A percentile compares a stretch with the other conserved stretches of the same genome.
These are phyloP conservation scores for Sebastolobus alascanus DNA, from an alignment of 2,797 vertebrate species.

Conservation along the genomic window DNA sequence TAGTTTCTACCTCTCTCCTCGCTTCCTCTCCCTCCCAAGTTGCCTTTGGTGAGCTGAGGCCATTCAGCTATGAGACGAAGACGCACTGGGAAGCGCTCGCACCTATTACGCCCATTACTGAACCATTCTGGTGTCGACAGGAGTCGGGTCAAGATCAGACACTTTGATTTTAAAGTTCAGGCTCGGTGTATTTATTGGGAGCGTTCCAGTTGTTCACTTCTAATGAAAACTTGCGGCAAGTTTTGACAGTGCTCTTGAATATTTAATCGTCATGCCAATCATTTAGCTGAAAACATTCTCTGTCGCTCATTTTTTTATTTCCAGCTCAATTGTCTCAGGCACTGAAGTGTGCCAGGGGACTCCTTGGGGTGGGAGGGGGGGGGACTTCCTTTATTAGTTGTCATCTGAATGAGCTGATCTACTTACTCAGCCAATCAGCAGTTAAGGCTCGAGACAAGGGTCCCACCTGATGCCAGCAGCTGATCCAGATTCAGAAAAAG, in stretches of 20 bases:
- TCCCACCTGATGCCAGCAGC: conserved; percentile 69
- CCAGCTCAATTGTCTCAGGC: conserved; percentile 59
- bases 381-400: conserved; percentile 82
- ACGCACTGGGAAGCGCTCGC: conserved; percentile 17
- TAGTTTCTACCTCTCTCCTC: conserved; percentile 81
- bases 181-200: background rate
- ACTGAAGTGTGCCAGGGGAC: conserved; percentile 54
- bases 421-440: conserved; percentile 82
- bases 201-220: background rate
- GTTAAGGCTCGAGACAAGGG: conserved; percentile 64
- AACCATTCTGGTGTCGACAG: background rate
- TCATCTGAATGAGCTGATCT: conserved; percentile 80
- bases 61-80: conserved; percentile 45
- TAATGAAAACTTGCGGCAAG: background rate
- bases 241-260: conserved; percentile 28
- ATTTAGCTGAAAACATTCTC: conserved; percentile 45
- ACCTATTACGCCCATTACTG: conserved; percentile 5
- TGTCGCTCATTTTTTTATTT: conserved; percentile 35
- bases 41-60: conserved; percentile 53
- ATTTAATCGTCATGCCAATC: conserved; percentile 31
- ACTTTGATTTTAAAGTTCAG: conserved; percentile 15
- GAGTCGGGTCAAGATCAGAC: background rate
- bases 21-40: conserved; percentile 75
- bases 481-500: conserved; percentile 71
- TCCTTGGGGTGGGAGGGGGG: conserved; percentile 50